Evolutionary conservation across 92 coral and sea anemone genomes (phyloP).

Genomic region (Pocillopora grandis): DNA sequence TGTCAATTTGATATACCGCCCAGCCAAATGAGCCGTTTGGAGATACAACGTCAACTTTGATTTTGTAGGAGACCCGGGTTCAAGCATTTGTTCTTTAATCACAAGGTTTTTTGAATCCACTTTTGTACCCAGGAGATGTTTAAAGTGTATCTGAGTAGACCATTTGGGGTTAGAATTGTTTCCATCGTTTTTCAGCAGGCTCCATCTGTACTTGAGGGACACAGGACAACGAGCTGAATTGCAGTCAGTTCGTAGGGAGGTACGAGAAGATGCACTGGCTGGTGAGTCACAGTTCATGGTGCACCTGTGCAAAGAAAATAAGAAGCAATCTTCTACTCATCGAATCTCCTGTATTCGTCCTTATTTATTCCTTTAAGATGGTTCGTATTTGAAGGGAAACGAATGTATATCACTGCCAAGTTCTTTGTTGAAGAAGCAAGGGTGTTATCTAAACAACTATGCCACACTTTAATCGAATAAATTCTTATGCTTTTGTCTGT

Average conservation of each 20-base stretch:
- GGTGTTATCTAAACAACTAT: too few relatives aligned
- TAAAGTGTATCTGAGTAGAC: background rate
- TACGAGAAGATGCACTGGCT: background rate
- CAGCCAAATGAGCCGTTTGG: background rate
- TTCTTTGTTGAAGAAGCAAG: too few relatives aligned
- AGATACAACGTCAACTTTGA: background rate
- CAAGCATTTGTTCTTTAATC: background rate
- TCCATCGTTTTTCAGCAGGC: background rate
- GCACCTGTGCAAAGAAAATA: background rate
- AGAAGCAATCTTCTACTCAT: background rate
- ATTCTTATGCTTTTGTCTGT: too few relatives aligned
- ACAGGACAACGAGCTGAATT: background rate
- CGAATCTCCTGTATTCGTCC: too few relatives aligned
- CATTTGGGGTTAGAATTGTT: background rate
- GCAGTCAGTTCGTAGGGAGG: constrained; percentile 5
- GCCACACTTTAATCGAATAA: too few relatives aligned
- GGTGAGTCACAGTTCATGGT: background rate
- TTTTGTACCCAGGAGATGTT: background rate
- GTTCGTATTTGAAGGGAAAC: too few relatives aligned
- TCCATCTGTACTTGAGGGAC: constrained; percentile 3
- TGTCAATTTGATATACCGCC: constrained; percentile 3
- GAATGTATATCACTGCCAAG: too few relatives aligned
- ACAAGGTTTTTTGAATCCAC: background rate
- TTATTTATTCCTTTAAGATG: too few relatives aligned
- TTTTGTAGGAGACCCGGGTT: background rate